Evolutionary conservation across 2,113 vertebrate species (phyloP), one percentile per base, ranked within the genome.

Genomic region (Galbula dea): DNA sequence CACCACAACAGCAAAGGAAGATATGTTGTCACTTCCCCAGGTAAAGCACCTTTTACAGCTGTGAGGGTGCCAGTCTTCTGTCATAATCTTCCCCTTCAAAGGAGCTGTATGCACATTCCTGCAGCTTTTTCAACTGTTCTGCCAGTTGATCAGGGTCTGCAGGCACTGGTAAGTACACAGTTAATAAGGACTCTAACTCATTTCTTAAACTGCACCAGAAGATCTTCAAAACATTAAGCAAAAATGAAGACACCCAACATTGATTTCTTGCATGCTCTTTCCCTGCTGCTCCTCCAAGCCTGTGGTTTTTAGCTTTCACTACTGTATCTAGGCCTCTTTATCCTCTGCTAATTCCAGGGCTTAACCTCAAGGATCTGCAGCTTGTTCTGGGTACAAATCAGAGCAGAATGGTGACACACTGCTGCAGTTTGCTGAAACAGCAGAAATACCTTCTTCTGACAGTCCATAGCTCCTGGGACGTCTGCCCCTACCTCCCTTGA

Each of bases 321-420:
- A 9, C 37, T 76, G 74, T 62, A 52, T 79, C 57, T 57, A 61
- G 88, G 55, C 32, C 36, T 55, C 67, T 79, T 87, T 93, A 95
- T 95, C 76, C 87, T 73, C 85, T 74, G 59, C 62, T 96, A 90
- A 86, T 79, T 24, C 81, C 77, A 74, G 37, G 74, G 83, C 80
- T 95, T 96, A 95, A 92, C 88, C 87, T 51, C 14, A 8, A 75
- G 71, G 73, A 90, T 68, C 41, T 11, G 34, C 68, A 83, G 83
- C 57, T 85, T 49, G 30, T 76, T 76, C 65, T 43, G 61, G 37
- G 36, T 90, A 84, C 65, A 76, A 81, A 93, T 79, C 58, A 51
- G 86, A 96, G 57, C 62, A 51, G 30, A 79, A 74, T 5, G 4
- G 30, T 39, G 63, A 90, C 41, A 82, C 12, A 15, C 46, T 37